These are phyloP conservation scores for Gallinago jamesoni DNA, from an alignment of 2,113 vertebrate genomes.

Conservation along the genomic window DNA sequence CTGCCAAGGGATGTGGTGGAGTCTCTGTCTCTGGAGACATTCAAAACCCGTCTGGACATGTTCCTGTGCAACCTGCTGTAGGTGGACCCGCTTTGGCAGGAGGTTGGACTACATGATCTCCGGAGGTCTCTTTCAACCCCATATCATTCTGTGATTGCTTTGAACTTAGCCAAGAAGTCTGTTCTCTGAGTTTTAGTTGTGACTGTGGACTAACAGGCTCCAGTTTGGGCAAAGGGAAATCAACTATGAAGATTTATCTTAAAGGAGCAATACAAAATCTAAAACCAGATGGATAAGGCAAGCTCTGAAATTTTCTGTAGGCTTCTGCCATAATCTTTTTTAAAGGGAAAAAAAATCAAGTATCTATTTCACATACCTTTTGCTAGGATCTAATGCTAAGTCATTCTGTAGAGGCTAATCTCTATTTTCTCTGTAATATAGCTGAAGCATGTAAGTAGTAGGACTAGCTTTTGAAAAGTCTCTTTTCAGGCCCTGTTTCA, in stretches of 20 bases:
- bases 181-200: neutral
- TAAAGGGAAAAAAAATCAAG: neutral
- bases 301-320: neutral
- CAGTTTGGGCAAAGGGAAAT: neutral
- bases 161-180: neutral
- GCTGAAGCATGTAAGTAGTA: neutral
- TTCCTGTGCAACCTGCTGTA: too few relatives aligned
- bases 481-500: neutral
- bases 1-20: too few relatives aligned
- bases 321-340: neutral
- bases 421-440: neutral
- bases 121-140: too few relatives aligned
- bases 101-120: too few relatives aligned
- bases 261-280: neutral
- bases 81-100: too few relatives aligned
- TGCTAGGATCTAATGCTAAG: neutral
- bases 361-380: neutral
- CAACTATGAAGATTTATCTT: neutral
- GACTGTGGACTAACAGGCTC: neutral
- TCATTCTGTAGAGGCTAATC: neutral
- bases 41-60: too few relatives aligned
- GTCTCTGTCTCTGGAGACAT: too few relatives aligned
- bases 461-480: neutral
- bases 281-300: neutral
- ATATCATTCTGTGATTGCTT: neutral